Evolutionary conservation across 2,888 invertebrate genomes (phyloP), one percentile per base, ranked within the genome.

Genomic region (Tenthredo notha): DNA sequence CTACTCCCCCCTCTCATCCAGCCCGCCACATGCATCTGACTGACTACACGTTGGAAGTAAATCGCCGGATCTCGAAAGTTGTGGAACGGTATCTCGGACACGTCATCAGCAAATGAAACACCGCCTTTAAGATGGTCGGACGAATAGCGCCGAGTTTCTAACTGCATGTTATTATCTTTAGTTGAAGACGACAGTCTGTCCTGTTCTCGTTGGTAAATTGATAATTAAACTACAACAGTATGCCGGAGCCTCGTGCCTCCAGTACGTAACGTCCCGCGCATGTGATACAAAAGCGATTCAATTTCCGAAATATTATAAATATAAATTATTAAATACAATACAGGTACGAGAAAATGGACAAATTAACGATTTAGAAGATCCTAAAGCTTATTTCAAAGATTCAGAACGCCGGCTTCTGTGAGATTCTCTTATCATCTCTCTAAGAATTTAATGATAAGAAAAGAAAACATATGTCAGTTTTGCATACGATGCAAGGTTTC

Each of bases 31-130:
- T 83, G 67, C 43, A 61, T 15, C 29, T n/a, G 10, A 18, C 5
- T 12, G 40, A 83, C 18, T 80, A 80, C 82, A 83, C 82, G 82
- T 83, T 83, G 82, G 82, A 83, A 83, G 67, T 47, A 74, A 74
- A 37, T 61, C n/a, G 40, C 37, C 61, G 61, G 40, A 50, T 47
- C 77, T 77, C 15, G 43, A 18, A 77, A 43, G 40, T 29, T 29
- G 61, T 29, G 25, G 18, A 67, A 67, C 67, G 65, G 47, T 58
- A 78, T 47, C 40, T 18, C 15, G 40, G 82, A 83, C 82, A 83
- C 82, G 82, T 83, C 82, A 83, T 83, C 82, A 18, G 12, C 67
- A 12, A 58, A 78, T 25, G 29, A 77, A 54, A 43, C 40, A 9
- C 9, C 50, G 25, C 25, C 75, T 67, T 33, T 33, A 67, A 18